Evolutionary conservation across 2,888 invertebrate genomes (phyloP), one percentile per base, ranked within the genome.

Genomic region (Pterostichus madidus): DNA sequence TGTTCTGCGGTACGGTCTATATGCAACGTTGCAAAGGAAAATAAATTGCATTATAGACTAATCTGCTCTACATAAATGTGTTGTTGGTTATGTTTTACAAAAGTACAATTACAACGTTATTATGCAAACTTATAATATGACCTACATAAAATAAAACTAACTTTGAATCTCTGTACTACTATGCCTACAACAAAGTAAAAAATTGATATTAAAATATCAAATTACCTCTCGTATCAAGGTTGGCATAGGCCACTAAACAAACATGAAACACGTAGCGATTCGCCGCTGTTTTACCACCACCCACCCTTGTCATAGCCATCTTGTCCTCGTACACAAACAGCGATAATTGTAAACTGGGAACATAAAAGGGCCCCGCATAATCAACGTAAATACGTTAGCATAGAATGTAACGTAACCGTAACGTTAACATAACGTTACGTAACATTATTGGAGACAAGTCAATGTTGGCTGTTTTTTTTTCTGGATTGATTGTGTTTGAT

Each of bases 311-410:
- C 61, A 35, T 61, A 61, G 61, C 32, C 64, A n/a, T 61, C 59
- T 24, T 39, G 32, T 35, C 39, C 39, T 39, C 39, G 39, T 39
- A 39, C 64, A 73, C 46, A 49, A 73, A 73, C 73, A 49, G 31
- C 17, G 46, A 73, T 73, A 73, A 73, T 73, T 73, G 49, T 24
- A 44, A 73, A 17, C 71, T n/a, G 46, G 46, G 8, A 73, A 44
- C 73, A 44, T 73, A 49, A 73, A 73, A 46, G 39, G 17, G 49
- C 13, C 46, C 44, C 44, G 73, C 49, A 73, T 73, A 73, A 73
- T 73, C 49, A 73, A 73, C 73, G 73, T 73, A 73, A 73, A 73
- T 73, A 73, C 64, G 64, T 64, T 64, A 61, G 11, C 59, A 32
- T 61, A 8, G 3, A 13, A 49, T 39, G 39, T 39, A 39, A 56